A percentile compares a stretch with the other conserved stretches of the same genome.
phyloP scores from a whole-genome alignment of 1,140 invertebrate genomes.

The Trichonephila clavata region DNA sequence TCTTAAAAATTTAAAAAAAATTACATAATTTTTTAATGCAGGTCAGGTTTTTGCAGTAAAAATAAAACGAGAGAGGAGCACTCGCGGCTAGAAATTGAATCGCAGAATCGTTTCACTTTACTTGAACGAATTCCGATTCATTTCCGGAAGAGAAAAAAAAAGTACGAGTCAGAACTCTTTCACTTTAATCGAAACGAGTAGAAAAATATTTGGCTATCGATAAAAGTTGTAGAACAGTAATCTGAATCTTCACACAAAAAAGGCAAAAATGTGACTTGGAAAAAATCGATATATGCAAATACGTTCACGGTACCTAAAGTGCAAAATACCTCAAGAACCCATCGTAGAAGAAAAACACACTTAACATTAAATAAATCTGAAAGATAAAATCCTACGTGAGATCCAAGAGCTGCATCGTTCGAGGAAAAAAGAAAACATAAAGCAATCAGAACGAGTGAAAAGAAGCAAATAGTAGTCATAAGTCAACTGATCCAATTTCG shows the following conservation, averaged over 20 bases:
- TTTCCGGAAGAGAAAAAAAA: background rate
- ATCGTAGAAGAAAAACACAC: background rate
- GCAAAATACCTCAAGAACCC: background rate
- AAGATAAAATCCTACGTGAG: background rate
- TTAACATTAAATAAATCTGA: constrained; percentile 6
- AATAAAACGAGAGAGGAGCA: background rate
- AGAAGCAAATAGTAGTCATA: background rate
- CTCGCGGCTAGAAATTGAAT: background rate
- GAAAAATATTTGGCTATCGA: background rate
- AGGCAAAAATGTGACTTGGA: background rate
- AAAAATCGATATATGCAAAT: constrained; percentile 24
- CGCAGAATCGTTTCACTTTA: background rate
- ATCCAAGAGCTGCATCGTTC: background rate
- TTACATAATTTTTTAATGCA: no score
- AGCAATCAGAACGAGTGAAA: background rate
- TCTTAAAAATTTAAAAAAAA: no score
- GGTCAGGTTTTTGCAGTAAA: no score
- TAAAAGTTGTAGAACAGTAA: background rate
- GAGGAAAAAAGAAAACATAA: background rate
- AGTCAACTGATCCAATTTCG: constrained; percentile 23
- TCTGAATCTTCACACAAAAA: background rate
- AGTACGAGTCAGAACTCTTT: background rate
- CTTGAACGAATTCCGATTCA: background rate
- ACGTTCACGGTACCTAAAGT: background rate
- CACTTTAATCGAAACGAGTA: background rate